Evolutionary conservation across 2,797 vertebrate species (phyloP).

Genomic region (Bovichtus variegatus): DNA sequence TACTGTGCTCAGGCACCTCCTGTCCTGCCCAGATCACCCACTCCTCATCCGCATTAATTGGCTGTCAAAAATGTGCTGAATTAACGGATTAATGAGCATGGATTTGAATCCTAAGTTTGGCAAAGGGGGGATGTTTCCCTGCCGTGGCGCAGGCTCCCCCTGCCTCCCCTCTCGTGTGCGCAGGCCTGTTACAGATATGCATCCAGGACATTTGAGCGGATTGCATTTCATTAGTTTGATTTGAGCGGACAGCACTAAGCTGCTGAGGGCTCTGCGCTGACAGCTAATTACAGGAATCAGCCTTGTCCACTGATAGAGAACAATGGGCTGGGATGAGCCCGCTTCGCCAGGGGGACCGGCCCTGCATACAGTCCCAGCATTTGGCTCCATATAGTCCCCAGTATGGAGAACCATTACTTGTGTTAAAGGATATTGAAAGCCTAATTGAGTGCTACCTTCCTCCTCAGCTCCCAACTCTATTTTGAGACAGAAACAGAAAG

Average conservation of each 20-base stretch:
- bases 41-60: slow-evolving; percentile 92
- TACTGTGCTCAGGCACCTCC: slow-evolving; percentile 70
- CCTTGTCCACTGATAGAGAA: slow-evolving; percentile 93
- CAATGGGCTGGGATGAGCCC: slow-evolving; percentile 90
- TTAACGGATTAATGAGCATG: slow-evolving; percentile 92
- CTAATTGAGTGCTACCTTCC: slow-evolving; percentile 78
- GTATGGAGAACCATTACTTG: slow-evolving; percentile 76
- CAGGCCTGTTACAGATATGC: slow-evolving; percentile 94
- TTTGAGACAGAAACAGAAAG: slow-evolving; percentile 51
- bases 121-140: slow-evolving; percentile 85
- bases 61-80: slow-evolving; percentile 94
- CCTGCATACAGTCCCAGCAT: slow-evolving; percentile 71
- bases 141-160: slow-evolving; percentile 74
- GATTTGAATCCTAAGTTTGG: slow-evolving; percentile 86
- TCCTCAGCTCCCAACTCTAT: slow-evolving; percentile 62
- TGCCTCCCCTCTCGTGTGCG: slow-evolving; percentile 86
- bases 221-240: slow-evolving; percentile 99
- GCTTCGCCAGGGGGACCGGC: slow-evolving; percentile 79
- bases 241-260: slow-evolving; percentile 96
- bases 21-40: slow-evolving; percentile 80
- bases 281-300: slow-evolving; percentile 99
- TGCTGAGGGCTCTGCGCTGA: slow-evolving; percentile 95
- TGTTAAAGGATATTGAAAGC: slow-evolving; percentile 74
- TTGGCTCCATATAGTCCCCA: slow-evolving; percentile 65
- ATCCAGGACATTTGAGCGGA: slow-evolving; percentile 94